A percentile compares a stretch with the other conserved stretches of the same genome.
Conservation (phyloP, 2,797 vertebrate species). For the Rhyacichthys aspro region DNA sequence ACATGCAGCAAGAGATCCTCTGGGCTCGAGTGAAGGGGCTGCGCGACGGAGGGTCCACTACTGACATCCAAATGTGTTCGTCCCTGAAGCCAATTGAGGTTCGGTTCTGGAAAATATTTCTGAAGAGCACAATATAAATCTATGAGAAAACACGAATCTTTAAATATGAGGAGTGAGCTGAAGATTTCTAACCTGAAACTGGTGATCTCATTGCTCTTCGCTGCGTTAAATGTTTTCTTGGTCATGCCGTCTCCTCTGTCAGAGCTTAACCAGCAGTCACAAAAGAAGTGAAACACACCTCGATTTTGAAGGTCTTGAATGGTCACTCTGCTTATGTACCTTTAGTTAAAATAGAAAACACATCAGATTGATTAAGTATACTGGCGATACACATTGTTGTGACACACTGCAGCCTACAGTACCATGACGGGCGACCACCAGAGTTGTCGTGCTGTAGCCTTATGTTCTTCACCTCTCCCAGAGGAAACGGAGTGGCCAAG, state of each 20-base stretch:
- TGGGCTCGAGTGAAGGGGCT: conserved; percentile 86
- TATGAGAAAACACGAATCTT: neutral
- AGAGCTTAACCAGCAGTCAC: conserved; percentile 79
- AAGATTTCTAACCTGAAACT: conserved; percentile 79
- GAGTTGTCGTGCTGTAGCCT: conserved; percentile 85
- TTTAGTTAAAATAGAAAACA: conserved; percentile 35
- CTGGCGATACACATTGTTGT: neutral
- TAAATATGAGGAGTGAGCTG: neutral
- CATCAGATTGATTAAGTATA: neutral
- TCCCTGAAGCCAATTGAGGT: conserved; percentile 83
- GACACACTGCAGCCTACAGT: neutral
- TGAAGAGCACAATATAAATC: conserved; percentile 36
- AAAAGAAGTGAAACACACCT: conserved; percentile 80
- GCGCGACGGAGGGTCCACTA: conserved; percentile 81
- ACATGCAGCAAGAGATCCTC: conserved; percentile 86
- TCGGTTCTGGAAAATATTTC: conserved; percentile 83
- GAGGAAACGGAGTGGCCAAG: conserved; percentile 74
- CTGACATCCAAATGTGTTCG: conserved; percentile 88
- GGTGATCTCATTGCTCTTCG: conserved; percentile 81
- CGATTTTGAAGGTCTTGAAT: conserved; percentile 80
- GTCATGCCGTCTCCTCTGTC: conserved; percentile 70
- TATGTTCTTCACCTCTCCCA: conserved; percentile 81
- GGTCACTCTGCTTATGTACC: conserved; percentile 81
- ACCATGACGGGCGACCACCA: conserved; percentile 82
- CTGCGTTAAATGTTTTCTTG: conserved; percentile 80